These are phyloP conservation scores for Orthosia incerta DNA, from an alignment of 2,888 invertebrate species.

Conservation along the genomic window DNA sequence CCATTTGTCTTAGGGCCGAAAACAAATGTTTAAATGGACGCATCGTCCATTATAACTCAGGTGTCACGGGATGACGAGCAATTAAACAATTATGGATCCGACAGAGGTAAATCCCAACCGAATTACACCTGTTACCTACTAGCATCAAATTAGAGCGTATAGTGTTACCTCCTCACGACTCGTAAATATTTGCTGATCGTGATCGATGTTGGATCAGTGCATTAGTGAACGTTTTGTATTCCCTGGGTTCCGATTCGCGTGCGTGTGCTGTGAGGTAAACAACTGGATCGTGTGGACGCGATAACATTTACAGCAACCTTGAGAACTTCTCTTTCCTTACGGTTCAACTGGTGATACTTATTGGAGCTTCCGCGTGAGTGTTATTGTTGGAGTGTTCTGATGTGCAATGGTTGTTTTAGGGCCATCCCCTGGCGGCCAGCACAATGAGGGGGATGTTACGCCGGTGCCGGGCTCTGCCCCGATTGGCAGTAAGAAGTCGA, in stretches of 20 bases:
- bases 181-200: conserved; percentile 83
- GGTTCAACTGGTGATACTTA: conserved; percentile 72
- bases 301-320: conserved; percentile 87
- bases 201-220: conserved; percentile 73
- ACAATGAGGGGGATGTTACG: conserved; percentile 89
- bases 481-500: conserved; percentile 86
- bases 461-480: conserved; percentile 89
- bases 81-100: conserved; percentile 97
- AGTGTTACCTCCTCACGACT: conserved; percentile 86
- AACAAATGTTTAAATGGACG: conserved; percentile 96
- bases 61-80: conserved; percentile 99
- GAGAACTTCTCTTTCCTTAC: conserved; percentile 79
- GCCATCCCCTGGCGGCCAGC: conserved; percentile 90
- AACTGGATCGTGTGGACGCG: conserved; percentile 86
- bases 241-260: conserved; percentile 73
- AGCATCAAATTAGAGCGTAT: conserved; percentile 89
- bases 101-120: conserved; percentile 95
- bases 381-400: conserved; percentile 68
- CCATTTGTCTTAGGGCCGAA: conserved; percentile 89
- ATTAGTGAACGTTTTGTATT: conserved; percentile 70
- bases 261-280: conserved; percentile 85
- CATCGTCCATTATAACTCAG: conserved; percentile 99
- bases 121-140: conserved; percentile 90
- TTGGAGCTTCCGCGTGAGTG: conserved; percentile 68
- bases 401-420: conserved; percentile 87